phyloP scores from a whole-genome alignment of 2,797 vertebrate species.

The Sphenopsis melanotis region DNA sequence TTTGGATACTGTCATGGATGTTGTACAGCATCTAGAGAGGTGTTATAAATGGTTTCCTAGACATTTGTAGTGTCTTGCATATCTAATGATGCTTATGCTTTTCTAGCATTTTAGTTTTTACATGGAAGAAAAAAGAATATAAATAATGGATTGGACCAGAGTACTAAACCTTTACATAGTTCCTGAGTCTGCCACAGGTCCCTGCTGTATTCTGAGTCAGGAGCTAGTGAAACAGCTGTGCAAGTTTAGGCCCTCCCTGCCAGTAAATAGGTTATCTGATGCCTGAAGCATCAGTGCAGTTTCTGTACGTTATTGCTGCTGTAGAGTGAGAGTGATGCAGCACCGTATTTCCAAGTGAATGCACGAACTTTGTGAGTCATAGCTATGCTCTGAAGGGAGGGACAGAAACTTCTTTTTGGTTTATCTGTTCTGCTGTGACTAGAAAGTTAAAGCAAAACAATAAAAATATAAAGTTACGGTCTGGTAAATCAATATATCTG shows the following conservation, averaged over 20 bases:
- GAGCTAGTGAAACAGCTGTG: background rate
- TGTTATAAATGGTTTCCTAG: background rate
- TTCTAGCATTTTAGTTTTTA: background rate
- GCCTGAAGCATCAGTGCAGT: background rate
- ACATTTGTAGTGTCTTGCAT: background rate
- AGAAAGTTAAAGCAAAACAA: background rate
- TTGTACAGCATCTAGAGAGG: background rate
- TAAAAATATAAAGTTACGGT: background rate
- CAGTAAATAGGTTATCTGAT: background rate
- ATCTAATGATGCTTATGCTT: background rate
- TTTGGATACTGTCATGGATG: background rate
- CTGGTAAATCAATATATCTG: background rate
- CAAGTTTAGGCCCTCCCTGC: background rate
- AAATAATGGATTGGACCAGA: background rate
- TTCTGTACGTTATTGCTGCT: background rate
- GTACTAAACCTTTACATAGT: background rate
- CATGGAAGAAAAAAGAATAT: background rate
- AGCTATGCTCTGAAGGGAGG: background rate
- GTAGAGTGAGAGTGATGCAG: background rate
- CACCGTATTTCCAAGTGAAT: background rate
- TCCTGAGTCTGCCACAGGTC: background rate
- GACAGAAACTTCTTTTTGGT: background rate
- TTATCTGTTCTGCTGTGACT: background rate
- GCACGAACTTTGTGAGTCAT: conserved; percentile 9
- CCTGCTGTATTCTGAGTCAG: background rate